These are phyloP conservation scores for Pterocles orientalis DNA, from an alignment of 2,113 vertebrate species.

Conservation along the genomic window DNA sequence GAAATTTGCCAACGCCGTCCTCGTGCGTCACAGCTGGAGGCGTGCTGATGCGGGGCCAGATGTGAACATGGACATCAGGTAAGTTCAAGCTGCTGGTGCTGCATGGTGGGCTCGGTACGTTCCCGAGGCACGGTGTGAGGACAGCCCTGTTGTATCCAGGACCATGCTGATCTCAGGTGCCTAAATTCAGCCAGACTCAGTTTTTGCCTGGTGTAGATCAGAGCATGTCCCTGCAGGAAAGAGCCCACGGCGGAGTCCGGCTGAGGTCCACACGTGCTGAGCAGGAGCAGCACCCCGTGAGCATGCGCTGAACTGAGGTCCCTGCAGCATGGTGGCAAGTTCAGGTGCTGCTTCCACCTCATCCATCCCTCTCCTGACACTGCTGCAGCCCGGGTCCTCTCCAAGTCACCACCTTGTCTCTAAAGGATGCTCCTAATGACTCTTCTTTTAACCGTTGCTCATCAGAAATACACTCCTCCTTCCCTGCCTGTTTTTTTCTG, in stretches of 20 bases:
- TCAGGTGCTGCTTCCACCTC: neutral
- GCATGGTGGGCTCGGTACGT: neutral
- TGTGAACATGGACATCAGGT: neutral
- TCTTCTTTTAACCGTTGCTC: neutral
- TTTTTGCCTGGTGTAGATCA: neutral
- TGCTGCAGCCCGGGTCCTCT: neutral
- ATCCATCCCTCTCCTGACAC: neutral
- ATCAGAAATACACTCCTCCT: neutral
- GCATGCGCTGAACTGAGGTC: rapidly evolving
- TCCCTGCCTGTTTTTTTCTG: neutral
- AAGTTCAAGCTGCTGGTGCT: neutral
- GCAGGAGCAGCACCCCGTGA: neutral
- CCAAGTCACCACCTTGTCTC: neutral
- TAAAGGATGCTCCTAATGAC: neutral
- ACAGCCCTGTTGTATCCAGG: neutral
- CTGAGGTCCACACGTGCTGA: neutral
- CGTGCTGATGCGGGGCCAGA: neutral
- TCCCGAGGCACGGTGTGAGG: neutral
- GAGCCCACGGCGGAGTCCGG: neutral
- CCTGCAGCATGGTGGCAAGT: neutral
- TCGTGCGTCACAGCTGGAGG: neutral
- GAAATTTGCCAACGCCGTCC: neutral
- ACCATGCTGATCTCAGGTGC: neutral
- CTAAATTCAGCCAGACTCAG: neutral
- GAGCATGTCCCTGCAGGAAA: neutral